A percentile compares a stretch with the other conserved stretches of the same genome.
These are phyloP conservation scores for Leptocoma aspasia DNA, from an alignment of 2,113 vertebrate genomes.

Conservation along the genomic window DNA sequence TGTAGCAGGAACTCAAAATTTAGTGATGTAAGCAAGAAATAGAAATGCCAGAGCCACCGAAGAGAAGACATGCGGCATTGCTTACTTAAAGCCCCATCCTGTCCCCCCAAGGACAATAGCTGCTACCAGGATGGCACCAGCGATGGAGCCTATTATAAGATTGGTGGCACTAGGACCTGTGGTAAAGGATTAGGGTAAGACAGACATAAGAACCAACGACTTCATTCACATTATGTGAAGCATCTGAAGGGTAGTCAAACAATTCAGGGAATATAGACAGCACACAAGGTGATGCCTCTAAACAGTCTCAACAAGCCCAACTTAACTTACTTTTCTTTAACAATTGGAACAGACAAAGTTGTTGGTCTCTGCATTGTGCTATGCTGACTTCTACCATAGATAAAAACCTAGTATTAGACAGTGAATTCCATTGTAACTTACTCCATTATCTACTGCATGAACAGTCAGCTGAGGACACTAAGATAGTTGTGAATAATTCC, in stretches of 20 bases:
- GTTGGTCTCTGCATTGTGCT: background rate
- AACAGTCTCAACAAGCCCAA: background rate
- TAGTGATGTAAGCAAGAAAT: constrained; percentile 88
- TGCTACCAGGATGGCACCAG: constrained; percentile 99
- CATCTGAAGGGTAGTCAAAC: constrained; percentile 63
- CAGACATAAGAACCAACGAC: constrained; percentile 85
- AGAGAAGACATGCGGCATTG: constrained; percentile 93
- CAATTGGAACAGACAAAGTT: background rate
- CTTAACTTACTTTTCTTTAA: constrained; percentile 2
- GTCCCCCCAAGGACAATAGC: constrained; percentile 99
- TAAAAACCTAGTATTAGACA: background rate
- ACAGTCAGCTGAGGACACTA: background rate
- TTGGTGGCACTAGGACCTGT: constrained; percentile 99
- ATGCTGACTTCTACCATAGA: background rate
- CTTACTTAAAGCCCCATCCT: constrained; percentile 99
- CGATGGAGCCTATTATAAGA: constrained; percentile 99
- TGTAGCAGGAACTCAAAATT: constrained; percentile 96
- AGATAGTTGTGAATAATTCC: background rate
- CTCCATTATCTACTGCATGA: background rate
- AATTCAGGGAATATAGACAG: constrained; percentile 17
- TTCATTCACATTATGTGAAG: constrained; percentile 64
- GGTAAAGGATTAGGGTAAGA: constrained; percentile 91
- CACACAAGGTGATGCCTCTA: constrained; percentile 15
- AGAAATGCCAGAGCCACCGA: constrained; percentile 87
- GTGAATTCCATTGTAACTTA: background rate